Conservation (phyloP, 2,888 invertebrate species). For the Phragmatobia fuliginosa region DNA sequence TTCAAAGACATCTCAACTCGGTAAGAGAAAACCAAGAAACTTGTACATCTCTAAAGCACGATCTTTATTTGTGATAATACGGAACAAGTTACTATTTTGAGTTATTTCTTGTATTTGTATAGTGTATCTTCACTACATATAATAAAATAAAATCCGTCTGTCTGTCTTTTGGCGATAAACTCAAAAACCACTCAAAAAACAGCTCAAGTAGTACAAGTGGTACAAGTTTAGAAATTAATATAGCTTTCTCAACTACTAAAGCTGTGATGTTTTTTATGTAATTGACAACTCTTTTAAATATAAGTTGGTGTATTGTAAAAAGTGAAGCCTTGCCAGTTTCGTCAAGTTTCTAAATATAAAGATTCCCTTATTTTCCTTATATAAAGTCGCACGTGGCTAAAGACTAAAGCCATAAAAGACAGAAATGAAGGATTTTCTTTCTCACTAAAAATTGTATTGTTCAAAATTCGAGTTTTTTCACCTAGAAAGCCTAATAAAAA, state of each 20-base stretch:
- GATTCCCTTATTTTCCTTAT: no score
- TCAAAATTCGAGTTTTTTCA: not conserved
- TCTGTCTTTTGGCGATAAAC: no score
- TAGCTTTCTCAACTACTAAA: not conserved
- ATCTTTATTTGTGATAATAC: not conserved
- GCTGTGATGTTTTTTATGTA: not conserved
- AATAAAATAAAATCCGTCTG: no score
- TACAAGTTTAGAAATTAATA: conserved; percentile 15
- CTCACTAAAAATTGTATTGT: not conserved
- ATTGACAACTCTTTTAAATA: not conserved
- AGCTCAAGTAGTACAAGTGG: no score
- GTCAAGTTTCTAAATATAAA: not conserved
- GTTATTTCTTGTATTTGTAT: not conserved
- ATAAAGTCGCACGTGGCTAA: not conserved
- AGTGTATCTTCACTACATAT: conserved; percentile 33
- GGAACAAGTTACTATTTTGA: conserved; percentile 25
- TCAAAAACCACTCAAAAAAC: no score
- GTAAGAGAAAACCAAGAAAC: conserved; percentile 37
- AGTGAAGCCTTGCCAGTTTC: not conserved
- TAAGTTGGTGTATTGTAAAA: not conserved
- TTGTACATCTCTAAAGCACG: not conserved
- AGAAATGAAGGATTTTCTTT: not conserved
- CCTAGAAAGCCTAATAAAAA: not conserved
- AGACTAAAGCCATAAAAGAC: not conserved
- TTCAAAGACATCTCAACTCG: conserved; percentile 54